These are phyloP conservation scores for Atractosteus spatula DNA, from an alignment of 2,113 vertebrate species.

Conservation along the genomic window DNA sequence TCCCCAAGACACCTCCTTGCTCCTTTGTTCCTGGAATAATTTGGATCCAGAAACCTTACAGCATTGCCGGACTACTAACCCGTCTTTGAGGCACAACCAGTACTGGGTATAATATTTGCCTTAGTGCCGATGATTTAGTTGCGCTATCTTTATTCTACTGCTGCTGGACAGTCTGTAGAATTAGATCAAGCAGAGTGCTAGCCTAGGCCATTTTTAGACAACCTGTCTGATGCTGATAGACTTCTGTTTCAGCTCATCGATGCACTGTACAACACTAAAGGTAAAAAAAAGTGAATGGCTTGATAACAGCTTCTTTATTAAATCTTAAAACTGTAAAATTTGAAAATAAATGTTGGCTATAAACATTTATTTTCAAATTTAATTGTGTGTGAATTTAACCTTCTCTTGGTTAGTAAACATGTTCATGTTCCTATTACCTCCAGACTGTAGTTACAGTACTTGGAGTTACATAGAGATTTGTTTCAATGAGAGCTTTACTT, in stretches of 20 bases:
- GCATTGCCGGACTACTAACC: slow-evolving; percentile 70
- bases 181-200: neutral
- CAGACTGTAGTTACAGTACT: too few relatives aligned
- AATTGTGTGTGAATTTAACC: too few relatives aligned
- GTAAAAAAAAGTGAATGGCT: too few relatives aligned
- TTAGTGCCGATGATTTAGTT: neutral
- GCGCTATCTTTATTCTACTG: neutral
- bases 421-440: too few relatives aligned
- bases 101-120: slow-evolving; percentile 81
- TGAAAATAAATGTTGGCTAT: too few relatives aligned
- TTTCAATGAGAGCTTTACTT: too few relatives aligned
- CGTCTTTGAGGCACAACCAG: slow-evolving; percentile 74
- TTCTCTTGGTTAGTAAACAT: too few relatives aligned
- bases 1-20: slow-evolving; percentile 37
- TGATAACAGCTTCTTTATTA: too few relatives aligned
- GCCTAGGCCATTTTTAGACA: neutral
- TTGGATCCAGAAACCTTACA: slow-evolving; percentile 66
- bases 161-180: slow-evolving; percentile 21
- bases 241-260: neutral
- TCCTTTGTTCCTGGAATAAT: slow-evolving; percentile 63
- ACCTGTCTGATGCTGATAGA: slow-evolving; percentile 1
- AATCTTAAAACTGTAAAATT: too few relatives aligned
- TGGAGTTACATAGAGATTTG: too few relatives aligned
- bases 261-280: too few relatives aligned
- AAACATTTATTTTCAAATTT: too few relatives aligned